Percentiles rank a stretch among this genome's conserved stretches.
Conservation (phyloP, 2,113 vertebrate genomes). For the Platysteira castanea region DNA sequence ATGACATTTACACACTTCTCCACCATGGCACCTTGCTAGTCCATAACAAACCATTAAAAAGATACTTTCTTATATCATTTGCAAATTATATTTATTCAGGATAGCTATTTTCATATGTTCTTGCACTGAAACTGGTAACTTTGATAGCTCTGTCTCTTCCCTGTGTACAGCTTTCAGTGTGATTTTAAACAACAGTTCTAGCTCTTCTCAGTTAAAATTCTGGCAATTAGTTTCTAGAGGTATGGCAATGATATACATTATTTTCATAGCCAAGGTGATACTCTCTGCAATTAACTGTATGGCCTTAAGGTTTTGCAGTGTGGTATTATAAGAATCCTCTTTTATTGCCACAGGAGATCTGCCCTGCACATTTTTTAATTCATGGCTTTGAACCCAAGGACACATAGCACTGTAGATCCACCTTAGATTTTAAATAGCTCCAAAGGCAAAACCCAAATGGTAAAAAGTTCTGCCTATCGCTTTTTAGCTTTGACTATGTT, state of each 20-base stretch:
- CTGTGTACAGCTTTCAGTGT: not conserved
- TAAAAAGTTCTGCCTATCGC: not conserved
- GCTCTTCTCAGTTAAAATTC: not conserved
- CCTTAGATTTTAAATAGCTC: not conserved
- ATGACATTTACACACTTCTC: not conserved
- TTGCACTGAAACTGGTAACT: not conserved
- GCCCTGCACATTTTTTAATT: not conserved
- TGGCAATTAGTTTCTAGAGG: not conserved
- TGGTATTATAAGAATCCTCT: not conserved
- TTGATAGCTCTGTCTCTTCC: not conserved
- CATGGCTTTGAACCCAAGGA: not conserved
- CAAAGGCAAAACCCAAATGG: not conserved
- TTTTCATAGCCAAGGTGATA: not conserved
- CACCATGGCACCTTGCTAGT: fast-evolving
- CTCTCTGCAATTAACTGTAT: not conserved
- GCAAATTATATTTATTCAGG: not conserved
- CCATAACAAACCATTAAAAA: not conserved
- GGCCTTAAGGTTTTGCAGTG: not conserved
- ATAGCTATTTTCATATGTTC: not conserved
- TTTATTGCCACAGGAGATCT: not conserved
- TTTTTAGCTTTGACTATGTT: not conserved
- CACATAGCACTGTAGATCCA: not conserved
- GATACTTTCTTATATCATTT: not conserved
- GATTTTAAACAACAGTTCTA: not conserved
- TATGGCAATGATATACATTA: not conserved